Base-by-base conservation (phyloP, 2,113 vertebrate genomes). In the Perca schrenkii region DNA sequence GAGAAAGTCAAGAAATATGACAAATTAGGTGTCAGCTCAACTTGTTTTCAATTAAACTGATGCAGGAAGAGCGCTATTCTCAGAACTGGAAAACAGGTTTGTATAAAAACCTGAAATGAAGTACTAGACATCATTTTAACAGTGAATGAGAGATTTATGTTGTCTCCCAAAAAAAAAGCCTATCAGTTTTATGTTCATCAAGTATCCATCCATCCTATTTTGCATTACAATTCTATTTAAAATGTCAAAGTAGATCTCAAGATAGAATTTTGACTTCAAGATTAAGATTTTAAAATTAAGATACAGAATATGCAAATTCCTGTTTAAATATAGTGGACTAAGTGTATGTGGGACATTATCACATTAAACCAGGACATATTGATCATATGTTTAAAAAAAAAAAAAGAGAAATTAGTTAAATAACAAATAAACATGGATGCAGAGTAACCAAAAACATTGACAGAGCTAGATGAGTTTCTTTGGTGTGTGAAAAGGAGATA, bases 1-100 rank as follows among this genome's bases (percentile, higher is more conserved):
- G 21, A 86, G 40, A 67, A 76, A 79, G 80, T 34, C 31, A 31
- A 64, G 50, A 71, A 53, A 56, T 34, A 61, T 0, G n/a, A 25
- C 17, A 68, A 25, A 79, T 88, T 67, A 62, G 53, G 66, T 82
- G 80, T 83, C 69, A 79, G 40, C 67, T 74, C 54, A 61, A 75
- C 61, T 75, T 19, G 63, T 84, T 93, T 89, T 89, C 65, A 91
- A 87, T 92, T 90, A 87, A 85, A 74, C n/a, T 8, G 2, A 70
- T 25, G 54, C 25, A 53, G 17, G 4, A 54, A 49, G 16, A 62
- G 14, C 17, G 65, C 31, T 69, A 72, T 73, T 78, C 65, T 82
- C 64, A 67, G 56, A 84, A 72, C 58, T 53, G 34, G 36, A 58
- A 74, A 73, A 50, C 15, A 58, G 21, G 3, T 31, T 12, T 12